These are phyloP conservation scores for Lampris megalopsis DNA, from an alignment of 2,113 vertebrate species.

Conservation along the genomic window DNA sequence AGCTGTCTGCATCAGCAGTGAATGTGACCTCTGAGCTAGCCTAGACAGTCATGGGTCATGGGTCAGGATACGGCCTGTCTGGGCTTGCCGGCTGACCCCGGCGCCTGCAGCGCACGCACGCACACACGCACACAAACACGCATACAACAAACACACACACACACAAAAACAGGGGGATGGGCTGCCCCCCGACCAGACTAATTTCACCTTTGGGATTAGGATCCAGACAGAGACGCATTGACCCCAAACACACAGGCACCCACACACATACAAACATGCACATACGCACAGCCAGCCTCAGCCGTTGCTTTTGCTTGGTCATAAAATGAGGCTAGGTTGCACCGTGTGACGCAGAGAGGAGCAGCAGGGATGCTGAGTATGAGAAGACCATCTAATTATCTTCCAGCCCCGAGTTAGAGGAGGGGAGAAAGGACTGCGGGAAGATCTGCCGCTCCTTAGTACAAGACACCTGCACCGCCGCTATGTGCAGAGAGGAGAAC, in stretches of 20 bases:
- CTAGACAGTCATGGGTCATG: conserved; percentile 82
- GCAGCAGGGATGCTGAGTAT: conserved; percentile 69
- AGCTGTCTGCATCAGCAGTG: conserved; percentile 78
- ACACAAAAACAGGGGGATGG: conserved; percentile 50
- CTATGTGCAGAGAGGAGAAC: conserved; percentile 4
- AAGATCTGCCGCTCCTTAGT: background rate
- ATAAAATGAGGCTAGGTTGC: conserved; percentile 65
- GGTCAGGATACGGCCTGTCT: conserved; percentile 81
- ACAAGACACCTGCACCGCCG: background rate
- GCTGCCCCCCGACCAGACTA: conserved; percentile 73
- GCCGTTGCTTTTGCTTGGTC: conserved; percentile 76
- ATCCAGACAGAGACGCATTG: conserved; percentile 81
- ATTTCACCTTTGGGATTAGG: conserved; percentile 85
- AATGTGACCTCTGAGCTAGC: conserved; percentile 75
- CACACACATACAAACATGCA: conserved; percentile 47
- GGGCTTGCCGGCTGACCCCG: conserved; percentile 78
- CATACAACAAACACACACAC: background rate
- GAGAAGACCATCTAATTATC: conserved; percentile 63
- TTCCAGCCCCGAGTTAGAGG: conserved; percentile 35
- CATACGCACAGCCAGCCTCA: conserved; percentile 38
- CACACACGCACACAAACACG: conserved; percentile 29
- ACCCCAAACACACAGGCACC: conserved; percentile 62
- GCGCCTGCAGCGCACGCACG: conserved; percentile 57
- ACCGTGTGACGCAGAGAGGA: conserved; percentile 41
- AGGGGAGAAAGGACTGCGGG: conserved; percentile 35